Base-by-base conservation (phyloP, 2,888 invertebrate species). In the Tethea ocularis region DNA sequence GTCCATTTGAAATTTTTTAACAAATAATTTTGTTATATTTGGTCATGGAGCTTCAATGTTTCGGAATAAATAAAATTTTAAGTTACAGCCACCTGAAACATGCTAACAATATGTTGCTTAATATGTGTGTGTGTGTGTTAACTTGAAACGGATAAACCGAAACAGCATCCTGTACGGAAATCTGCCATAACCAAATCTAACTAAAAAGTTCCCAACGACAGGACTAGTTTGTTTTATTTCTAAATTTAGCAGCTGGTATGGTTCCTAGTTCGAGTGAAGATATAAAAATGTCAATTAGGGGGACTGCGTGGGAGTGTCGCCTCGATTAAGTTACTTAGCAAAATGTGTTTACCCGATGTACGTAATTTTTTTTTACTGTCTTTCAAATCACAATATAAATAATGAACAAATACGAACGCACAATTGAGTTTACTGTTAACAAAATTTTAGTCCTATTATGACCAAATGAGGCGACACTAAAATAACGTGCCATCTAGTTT, bases 401-500 rank as follows among this genome's bases (percentile, higher is more conserved):
- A 75, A 78, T 80, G 80, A 84, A 85, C 84, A 84, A 82, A 84
- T 84, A 75, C 80, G 71, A 83, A 87, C 92, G 92, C 93, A 92
- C 93, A 93, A 93, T 89, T 92, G 88, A 88, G 84, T 91, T 89
- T 79, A 46, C 46, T 46, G 73, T 81, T 83, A 77, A 75, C 75
- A 76, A 84, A 83, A 80, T 78, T 76, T 75, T 82, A 76, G 78
- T 84, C 80, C 82, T 79, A 77, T 83, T 78, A 80, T 80, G 91
- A 91, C 90, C 91, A 89, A 91, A 89, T 86, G 91, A 85, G 92
- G 91, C 93, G 92, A 89, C 93, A 92, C 92, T 86, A 83, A 83
- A 85, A 83, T 88, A 86, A 93, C 92, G 93, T 93, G 93, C 93
- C 93, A 93, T 93, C 93, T 93, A 93, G 93, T 93, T 93, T 93